Percentiles rank a stretch among this genome's conserved stretches.
Evolutionary conservation across 2,797 vertebrate genomes (phyloP).

Genomic region (Rhynchotus rufescens): DNA sequence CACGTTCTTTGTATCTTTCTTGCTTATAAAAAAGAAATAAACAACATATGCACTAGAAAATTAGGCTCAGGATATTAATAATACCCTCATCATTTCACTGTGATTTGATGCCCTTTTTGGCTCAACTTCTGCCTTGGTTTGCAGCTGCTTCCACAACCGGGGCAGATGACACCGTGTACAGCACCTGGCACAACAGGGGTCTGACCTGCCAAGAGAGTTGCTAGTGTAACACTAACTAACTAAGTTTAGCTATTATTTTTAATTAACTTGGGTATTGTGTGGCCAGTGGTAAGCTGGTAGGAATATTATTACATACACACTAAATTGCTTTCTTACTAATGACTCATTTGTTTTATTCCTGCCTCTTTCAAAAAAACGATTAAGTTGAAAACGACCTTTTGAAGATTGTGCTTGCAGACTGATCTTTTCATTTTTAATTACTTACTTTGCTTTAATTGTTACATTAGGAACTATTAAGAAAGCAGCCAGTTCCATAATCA

Average conservation of each 20-base stretch:
- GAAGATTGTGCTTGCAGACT: conserved; percentile 35
- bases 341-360: conserved; percentile 53
- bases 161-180: not conserved
- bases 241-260: conserved; percentile 22
- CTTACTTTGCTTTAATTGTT: conserved; percentile 68
- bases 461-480: conserved; percentile 73
- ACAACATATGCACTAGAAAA: not conserved
- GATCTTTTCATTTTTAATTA: conserved; percentile 73
- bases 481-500: conserved; percentile 73
- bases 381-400: conserved; percentile 69
- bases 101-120: not conserved
- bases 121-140: not conserved
- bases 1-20: not conserved
- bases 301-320: conserved; percentile 3
- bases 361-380: conserved; percentile 29
- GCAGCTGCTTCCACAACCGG: not conserved
- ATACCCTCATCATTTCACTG: not conserved
- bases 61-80: not conserved
- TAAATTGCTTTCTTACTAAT: conserved; percentile 47
- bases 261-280: conserved; percentile 17
- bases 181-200: not conserved
- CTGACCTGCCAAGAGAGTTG: not conserved
- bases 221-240: not conserved
- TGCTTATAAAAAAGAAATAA: not conserved
- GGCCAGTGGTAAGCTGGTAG: conserved; percentile 32